Conservation (phyloP, 30 jellyfish, hydroid and myxozoan genomes). For the Morbakka virulenta region DNA sequence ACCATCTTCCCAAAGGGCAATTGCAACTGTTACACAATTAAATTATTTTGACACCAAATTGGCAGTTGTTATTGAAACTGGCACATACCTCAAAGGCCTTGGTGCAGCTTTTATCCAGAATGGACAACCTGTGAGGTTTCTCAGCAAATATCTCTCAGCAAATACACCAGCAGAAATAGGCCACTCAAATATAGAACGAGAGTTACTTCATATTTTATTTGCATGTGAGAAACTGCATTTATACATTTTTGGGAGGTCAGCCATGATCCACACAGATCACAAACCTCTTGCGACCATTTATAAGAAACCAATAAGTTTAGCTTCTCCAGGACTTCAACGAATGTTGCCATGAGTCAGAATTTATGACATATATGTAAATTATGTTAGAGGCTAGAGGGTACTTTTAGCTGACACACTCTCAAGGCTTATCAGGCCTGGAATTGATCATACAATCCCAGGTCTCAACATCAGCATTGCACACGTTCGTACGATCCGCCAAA, state of each 20-base stretch:
- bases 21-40: background rate
- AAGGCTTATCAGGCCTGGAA: conserved; percentile 7
- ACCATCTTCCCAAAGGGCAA: background rate
- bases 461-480: conserved; percentile 16
- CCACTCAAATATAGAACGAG: conserved; percentile 4
- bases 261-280: background rate
- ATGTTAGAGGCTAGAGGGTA: background rate
- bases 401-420: conserved; percentile 25
- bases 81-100: background rate
- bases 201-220: background rate
- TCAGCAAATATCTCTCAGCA: background rate
- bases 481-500: background rate
- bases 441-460: conserved; percentile 11
- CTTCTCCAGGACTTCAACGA: conserved; percentile 10
- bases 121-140: background rate
- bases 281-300: background rate
- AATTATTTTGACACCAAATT: background rate
- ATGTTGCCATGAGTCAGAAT: background rate
- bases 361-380: conserved; percentile 2
- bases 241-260: conserved; percentile 2
- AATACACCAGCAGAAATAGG: background rate
- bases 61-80: background rate
- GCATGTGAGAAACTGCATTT: conserved; percentile 12
- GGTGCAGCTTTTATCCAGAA: background rate
- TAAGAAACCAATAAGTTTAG: conserved; percentile 15